Evolutionary conservation across 2,888 invertebrate genomes (phyloP).

Genomic region (Nineta flava): DNA sequence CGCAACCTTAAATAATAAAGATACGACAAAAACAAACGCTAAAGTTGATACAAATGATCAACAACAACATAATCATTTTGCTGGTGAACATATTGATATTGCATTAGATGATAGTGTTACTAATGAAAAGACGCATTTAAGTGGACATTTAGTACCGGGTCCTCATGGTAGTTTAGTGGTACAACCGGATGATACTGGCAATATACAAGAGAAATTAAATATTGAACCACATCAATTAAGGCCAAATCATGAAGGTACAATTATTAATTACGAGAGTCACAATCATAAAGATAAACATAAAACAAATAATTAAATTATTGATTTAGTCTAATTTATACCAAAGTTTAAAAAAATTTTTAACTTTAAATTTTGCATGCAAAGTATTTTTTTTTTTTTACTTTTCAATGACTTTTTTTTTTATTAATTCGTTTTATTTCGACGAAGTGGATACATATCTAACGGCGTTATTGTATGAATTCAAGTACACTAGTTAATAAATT

Average conservation of each 20-base stretch:
- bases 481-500: no score
- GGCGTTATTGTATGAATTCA: no score
- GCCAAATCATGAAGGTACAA: constrained; percentile 40
- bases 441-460: no score
- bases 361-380: no score
- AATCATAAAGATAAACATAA: constrained; percentile 10
- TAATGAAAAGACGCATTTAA: constrained; percentile 9
- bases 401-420: no score
- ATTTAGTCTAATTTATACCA: no score
- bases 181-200: constrained; percentile 22
- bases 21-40: constrained; percentile 3
- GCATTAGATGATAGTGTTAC: constrained; percentile 16
- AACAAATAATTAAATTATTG: not conserved
- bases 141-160: constrained; percentile 31
- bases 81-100: constrained; percentile 22
- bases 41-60: constrained; percentile 4
- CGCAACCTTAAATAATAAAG: constrained; percentile 1
- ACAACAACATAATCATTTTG: constrained; percentile 23
- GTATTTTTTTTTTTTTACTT: no score
- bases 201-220: constrained; percentile 37
- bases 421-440: no score
- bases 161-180: constrained; percentile 38
- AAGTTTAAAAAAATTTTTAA: no score
- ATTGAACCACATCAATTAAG: constrained; percentile 39
- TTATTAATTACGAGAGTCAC: constrained; percentile 34